phyloP scores from a whole-genome alignment of 2,113 vertebrate species.

The Taurulus bubalis region DNA sequence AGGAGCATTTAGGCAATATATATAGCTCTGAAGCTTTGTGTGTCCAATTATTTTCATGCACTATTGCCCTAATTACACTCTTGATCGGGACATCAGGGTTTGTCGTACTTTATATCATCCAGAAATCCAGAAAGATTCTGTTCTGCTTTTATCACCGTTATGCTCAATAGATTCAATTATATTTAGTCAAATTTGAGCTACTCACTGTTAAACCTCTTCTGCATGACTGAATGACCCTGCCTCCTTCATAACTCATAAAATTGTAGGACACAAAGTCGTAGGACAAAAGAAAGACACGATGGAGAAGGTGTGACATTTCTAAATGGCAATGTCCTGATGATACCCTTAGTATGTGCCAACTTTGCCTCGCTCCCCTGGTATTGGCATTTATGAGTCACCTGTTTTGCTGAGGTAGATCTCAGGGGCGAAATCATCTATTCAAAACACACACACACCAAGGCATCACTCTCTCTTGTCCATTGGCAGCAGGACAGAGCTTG shows the following conservation, averaged over 20 bases:
- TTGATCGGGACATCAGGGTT: conserved; percentile 57
- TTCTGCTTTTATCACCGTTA: conserved; percentile 34
- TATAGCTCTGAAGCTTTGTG: conserved; percentile 46
- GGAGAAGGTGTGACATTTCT: conserved; percentile 79
- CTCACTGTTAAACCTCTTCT: conserved; percentile 55
- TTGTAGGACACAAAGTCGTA: conserved; percentile 50
- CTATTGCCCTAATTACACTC: conserved; percentile 64
- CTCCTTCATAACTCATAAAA: conserved; percentile 63
- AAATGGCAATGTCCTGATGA: conserved; percentile 80
- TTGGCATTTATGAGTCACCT: conserved; percentile 81
- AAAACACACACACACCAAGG: conserved; percentile 63
- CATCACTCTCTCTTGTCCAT: conserved; percentile 63
- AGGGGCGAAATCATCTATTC: conserved; percentile 72
- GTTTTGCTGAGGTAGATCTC: conserved; percentile 71
- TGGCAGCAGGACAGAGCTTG: conserved; percentile 60
- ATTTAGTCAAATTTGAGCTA: conserved; percentile 47
- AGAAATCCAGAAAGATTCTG: conserved; percentile 47
- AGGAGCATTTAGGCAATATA: conserved; percentile 50
- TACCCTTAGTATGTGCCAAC: conserved; percentile 69
- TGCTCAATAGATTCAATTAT: conserved; percentile 64
- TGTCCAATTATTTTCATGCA: conserved; percentile 76
- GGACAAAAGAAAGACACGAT: conserved; percentile 53
- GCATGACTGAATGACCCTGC: conserved; percentile 36
- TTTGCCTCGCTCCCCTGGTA: conserved; percentile 62
- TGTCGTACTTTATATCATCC: conserved; percentile 48